Evolutionary conservation across 2,113 vertebrate genomes (phyloP).

Genomic region (Phalacrocorax aristotelis): DNA sequence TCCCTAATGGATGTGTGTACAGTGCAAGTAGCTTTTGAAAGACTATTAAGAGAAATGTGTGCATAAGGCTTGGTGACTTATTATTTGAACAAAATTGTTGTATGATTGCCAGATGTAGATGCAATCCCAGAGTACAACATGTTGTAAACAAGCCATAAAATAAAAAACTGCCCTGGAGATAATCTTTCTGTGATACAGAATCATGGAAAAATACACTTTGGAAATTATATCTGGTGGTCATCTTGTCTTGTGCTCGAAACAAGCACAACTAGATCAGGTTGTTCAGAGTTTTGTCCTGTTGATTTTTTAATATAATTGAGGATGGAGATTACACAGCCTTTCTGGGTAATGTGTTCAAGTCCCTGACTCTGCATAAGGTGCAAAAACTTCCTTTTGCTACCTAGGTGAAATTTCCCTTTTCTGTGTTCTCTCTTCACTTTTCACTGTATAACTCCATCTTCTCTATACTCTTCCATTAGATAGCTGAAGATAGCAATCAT

Average conservation of each 20-base stretch:
- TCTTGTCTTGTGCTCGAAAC: rapidly evolving
- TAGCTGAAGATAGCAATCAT: not conserved
- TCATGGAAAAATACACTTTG: not conserved
- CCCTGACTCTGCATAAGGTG: not conserved
- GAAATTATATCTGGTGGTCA: not conserved
- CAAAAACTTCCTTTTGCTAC: not conserved
- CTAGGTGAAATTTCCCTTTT: not conserved
- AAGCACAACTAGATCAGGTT: not conserved
- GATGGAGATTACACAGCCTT: not conserved
- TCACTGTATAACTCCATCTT: not conserved
- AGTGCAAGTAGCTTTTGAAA: not conserved
- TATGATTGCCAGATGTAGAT: not conserved
- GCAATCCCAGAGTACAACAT: not conserved
- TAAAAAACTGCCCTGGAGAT: rapidly evolving
- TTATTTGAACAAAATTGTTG: not conserved
- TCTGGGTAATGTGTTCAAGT: not conserved
- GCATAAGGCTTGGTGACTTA: not conserved
- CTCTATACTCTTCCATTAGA: not conserved
- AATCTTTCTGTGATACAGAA: not conserved
- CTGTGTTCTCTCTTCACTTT: not conserved
- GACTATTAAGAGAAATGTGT: not conserved
- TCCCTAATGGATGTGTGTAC: not conserved
- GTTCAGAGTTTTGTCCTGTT: not conserved
- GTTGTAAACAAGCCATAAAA: not conserved
- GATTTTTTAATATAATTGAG: not conserved